These are phyloP conservation scores for Alligator sinensis DNA, from an alignment of 2,113 vertebrate genomes.

Conservation along the genomic window DNA sequence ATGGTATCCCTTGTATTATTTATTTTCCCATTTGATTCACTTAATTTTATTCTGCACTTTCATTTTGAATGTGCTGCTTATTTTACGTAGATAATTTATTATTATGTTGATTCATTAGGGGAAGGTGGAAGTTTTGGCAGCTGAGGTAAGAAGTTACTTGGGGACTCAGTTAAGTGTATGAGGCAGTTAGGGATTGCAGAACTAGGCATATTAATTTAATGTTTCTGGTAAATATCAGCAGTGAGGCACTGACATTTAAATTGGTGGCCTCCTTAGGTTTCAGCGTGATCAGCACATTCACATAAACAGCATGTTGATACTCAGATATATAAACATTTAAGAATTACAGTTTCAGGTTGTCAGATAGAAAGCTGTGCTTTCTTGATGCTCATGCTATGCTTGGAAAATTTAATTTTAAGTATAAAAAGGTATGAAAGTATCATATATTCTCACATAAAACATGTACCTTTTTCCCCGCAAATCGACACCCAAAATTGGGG, in stretches of 20 bases:
- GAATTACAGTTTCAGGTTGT: conserved; percentile 23
- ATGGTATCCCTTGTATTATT: neutral
- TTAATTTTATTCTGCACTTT: neutral
- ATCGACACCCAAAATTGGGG: no score
- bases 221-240: neutral
- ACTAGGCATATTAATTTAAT: conserved; percentile 4
- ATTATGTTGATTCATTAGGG: neutral
- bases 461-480: no score
- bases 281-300: conserved; percentile 25
- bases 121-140: neutral
- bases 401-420: conserved; percentile 5
- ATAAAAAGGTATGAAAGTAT: neutral
- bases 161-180: neutral
- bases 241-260: neutral
- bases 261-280: conserved; percentile 18
- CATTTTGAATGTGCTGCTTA: neutral
- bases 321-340: neutral
- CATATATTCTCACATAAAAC: neutral
- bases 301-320: conserved; percentile 19
- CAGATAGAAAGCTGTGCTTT: conserved; percentile 1
- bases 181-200: neutral
- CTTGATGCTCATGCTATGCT: neutral
- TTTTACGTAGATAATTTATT: neutral
- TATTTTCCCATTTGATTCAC: neutral
- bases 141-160: neutral